phyloP scores from a whole-genome alignment of 2,797 vertebrate species.

The Acanthurus lineatus region DNA sequence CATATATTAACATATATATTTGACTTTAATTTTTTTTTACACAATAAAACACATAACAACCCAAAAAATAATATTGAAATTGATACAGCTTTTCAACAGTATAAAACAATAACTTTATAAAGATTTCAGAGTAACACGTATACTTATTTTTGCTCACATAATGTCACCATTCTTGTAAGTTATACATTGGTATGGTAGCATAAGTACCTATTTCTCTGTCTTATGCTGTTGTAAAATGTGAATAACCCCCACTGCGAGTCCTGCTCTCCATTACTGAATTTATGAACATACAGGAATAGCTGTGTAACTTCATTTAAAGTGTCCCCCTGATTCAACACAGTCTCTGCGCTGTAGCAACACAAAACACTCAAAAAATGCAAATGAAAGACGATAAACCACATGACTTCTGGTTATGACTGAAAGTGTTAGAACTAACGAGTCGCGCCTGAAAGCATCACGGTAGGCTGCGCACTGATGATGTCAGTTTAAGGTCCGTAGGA shows the following conservation, averaged over 20 bases:
- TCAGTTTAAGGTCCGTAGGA: slow-evolving; percentile 69
- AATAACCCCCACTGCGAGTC: background rate
- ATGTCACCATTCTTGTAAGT: background rate
- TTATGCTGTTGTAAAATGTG: too few relatives aligned
- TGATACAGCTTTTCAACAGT: too few relatives aligned
- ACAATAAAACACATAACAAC: too few relatives aligned
- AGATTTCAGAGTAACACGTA: background rate
- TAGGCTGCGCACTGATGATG: slow-evolving; percentile 59
- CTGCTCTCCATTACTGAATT: too few relatives aligned
- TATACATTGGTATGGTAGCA: background rate
- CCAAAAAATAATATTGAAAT: too few relatives aligned
- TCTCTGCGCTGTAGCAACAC: background rate
- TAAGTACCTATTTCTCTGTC: too few relatives aligned
- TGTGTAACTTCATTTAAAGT: background rate
- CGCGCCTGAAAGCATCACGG: slow-evolving; percentile 65
- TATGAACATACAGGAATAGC: background rate
- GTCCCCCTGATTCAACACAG: too few relatives aligned
- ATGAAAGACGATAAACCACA: background rate
- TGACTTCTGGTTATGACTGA: background rate
- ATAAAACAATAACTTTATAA: too few relatives aligned
- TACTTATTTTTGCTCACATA: background rate
- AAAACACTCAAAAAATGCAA: background rate
- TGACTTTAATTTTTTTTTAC: background rate
- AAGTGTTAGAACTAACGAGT: slow-evolving; percentile 37
- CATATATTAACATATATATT: background rate